Evolutionary conservation across 1,140 invertebrate genomes (phyloP).

Genomic region (Oreohelix idahoensis): DNA sequence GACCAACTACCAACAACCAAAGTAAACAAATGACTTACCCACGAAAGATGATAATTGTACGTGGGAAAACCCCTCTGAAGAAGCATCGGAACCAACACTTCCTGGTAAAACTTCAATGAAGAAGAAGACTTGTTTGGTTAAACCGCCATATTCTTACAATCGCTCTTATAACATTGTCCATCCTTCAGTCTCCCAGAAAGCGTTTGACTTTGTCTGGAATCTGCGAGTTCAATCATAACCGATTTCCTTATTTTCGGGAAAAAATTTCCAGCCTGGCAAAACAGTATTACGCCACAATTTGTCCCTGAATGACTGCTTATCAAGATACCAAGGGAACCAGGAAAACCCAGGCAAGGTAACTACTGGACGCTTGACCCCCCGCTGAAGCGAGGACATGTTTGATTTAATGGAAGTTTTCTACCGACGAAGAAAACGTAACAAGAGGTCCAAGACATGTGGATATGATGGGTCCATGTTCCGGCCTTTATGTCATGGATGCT

Average conservation of each 20-base stretch:
- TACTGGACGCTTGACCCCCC: conserved; percentile 99
- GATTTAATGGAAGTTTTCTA: conserved; percentile 98
- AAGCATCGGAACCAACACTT: too few species aligned
- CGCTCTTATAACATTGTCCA: conserved; percentile 97
- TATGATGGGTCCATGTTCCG: conserved; percentile 58
- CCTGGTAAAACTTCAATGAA: neutral
- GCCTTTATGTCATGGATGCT: conserved; percentile 61
- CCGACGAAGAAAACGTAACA: conserved; percentile 95
- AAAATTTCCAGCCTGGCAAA: conserved; percentile 77
- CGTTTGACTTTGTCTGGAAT: conserved; percentile 97
- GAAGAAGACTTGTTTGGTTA: conserved; percentile 77
- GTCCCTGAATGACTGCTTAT: conserved; percentile 99
- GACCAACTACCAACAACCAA: too few species aligned
- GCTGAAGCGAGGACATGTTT: conserved; percentile 99
- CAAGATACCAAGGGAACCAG: conserved; percentile 97
- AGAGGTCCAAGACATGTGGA: conserved; percentile 82
- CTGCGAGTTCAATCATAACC: conserved; percentile 98
- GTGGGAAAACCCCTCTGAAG: too few species aligned
- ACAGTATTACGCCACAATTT: conserved; percentile 98
- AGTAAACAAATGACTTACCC: too few species aligned
- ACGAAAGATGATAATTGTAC: too few species aligned
- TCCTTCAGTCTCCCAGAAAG: conserved; percentile 95
- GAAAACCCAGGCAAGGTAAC: conserved; percentile 96
- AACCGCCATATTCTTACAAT: conserved; percentile 99
- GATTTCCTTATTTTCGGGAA: conserved; percentile 82